Evolutionary conservation across 30 jellyfish, hydroid and myxozoan genomes (phyloP), one percentile per base, ranked within the genome.

Genomic region (Aurelia coerulea): DNA sequence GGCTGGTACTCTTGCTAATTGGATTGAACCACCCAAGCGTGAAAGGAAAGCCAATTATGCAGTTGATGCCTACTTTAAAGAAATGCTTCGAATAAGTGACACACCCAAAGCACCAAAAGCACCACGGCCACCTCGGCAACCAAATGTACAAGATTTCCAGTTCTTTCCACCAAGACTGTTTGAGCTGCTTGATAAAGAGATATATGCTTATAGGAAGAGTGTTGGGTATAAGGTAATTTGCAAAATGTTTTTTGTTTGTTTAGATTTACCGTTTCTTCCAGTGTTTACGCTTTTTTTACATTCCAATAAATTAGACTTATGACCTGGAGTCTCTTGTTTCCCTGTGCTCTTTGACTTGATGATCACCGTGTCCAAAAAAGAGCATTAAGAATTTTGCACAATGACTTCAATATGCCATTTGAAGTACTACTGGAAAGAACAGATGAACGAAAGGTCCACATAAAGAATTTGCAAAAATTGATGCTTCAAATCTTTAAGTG

Each of bases 11-110:
- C 39, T 92, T 62, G 89, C 97, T 41, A 86, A 91, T 59, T 96
- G 99, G 99, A 91, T 96, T 58, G 99, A 96, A 79, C 99, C 99
- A 3, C 99, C 99, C 42, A 96, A 96, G 81, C 98, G 99, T 32
- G 99, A 96, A 89, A 64, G 99, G 8, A 90, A 91, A 72, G 99
- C 98, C 66, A 96, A 96, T 68, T 96, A 96, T 74, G 99, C 98
- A 12, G 99, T 96, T 1, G 99, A 96, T 68, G 96, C 98, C 29
- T 96, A 96, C 75, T 96, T 90, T 86, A 86, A 86, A 62, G 99
- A 96, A 62, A 78, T 96, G 88, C 92, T 96, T 73, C 93, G 98
- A 8, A 90, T 95, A 72, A 90, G 93, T 60, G 98, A 96, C 39
- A 68, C 93, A 9, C 98, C 98, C 7, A 90, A 86, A 56, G 99